These are phyloP conservation scores for Euwallacea fornicatus DNA, from an alignment of 1,140 invertebrate species.

Conservation along the genomic window DNA sequence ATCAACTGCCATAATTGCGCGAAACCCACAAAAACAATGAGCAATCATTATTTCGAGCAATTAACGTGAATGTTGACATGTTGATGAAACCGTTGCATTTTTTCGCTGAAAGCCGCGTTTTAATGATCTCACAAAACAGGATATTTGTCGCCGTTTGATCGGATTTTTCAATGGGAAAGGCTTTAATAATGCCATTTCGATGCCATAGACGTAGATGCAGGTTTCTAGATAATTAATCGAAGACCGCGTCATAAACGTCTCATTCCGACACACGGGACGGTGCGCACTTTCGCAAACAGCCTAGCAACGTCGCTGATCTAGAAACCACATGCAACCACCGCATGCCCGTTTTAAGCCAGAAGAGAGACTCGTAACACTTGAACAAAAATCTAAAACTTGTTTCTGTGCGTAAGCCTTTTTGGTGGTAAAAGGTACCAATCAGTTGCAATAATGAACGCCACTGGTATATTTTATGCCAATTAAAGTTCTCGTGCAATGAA, in stretches of 20 bases:
- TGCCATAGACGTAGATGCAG: constrained; percentile 7
- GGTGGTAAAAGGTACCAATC: neutral
- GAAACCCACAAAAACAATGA: constrained; percentile 26
- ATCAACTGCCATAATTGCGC: constrained; percentile 24
- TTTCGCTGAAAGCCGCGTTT: constrained; percentile 13
- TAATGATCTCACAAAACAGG: constrained; percentile 35
- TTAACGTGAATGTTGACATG: constrained; percentile 33
- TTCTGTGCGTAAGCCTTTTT: no score
- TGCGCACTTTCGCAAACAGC: no score
- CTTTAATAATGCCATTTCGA: constrained; percentile 2
- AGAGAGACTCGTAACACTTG: no score
- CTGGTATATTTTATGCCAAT: constrained; percentile 13
- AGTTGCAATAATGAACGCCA: constrained; percentile 13
- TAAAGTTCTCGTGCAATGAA: constrained; percentile 2
- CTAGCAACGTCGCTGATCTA: no score
- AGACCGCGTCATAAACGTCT: no score
- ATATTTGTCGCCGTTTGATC: constrained; percentile 32
- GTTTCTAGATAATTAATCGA: no score
- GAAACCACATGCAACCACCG: no score
- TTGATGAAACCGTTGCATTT: constrained; percentile 35
- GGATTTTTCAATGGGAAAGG: constrained; percentile 16
- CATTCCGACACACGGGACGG: no score
- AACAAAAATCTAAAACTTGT: no score
- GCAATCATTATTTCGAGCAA: constrained; percentile 33
- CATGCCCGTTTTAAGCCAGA: no score